A percentile compares a stretch with the other conserved stretches of the same genome.
Conservation (phyloP, 2,888 invertebrate genomes). For the Drosophila parthenogenetica region DNA sequence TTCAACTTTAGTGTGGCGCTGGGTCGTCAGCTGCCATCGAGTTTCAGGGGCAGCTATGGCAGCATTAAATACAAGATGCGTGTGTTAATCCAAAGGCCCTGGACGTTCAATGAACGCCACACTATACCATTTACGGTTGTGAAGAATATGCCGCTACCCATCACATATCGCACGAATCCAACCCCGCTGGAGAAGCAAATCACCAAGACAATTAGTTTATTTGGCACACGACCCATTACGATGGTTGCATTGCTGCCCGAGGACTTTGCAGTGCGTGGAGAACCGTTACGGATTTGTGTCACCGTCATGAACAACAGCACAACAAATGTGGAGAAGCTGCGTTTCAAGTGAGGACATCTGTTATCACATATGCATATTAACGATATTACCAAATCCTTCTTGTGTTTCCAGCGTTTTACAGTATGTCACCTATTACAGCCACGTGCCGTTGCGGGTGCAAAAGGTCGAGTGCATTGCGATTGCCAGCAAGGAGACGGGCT, state of each 20-base stretch:
- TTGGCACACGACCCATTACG: constrained; percentile 83
- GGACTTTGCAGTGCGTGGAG: constrained; percentile 81
- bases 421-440: constrained; percentile 82
- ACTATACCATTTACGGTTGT: constrained; percentile 82
- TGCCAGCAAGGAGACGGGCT: constrained; percentile 84
- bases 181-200: constrained; percentile 79
- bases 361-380: no score
- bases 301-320: constrained; percentile 84
- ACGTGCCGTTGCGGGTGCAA: constrained; percentile 78
- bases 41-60: constrained; percentile 83
- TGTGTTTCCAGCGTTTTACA: constrained; percentile 67
- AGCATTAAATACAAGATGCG: constrained; percentile 85
- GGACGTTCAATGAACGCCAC: constrained; percentile 84
- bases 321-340: constrained; percentile 84
- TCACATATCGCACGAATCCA: constrained; percentile 69
- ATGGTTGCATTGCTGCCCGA: constrained; percentile 82
- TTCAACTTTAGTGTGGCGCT: constrained; percentile 82
- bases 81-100: constrained; percentile 83
- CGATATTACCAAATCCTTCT: background rate
- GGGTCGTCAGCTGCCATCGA: constrained; percentile 82
- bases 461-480: constrained; percentile 82
- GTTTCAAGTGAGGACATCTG: constrained; percentile 70
- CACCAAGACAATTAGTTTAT: constrained; percentile 82
- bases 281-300: constrained; percentile 82
- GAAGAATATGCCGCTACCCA: constrained; percentile 78